These are phyloP conservation scores for Chaunax sp. DNA, from an alignment of 2,797 vertebrate genomes.

Conservation along the genomic window DNA sequence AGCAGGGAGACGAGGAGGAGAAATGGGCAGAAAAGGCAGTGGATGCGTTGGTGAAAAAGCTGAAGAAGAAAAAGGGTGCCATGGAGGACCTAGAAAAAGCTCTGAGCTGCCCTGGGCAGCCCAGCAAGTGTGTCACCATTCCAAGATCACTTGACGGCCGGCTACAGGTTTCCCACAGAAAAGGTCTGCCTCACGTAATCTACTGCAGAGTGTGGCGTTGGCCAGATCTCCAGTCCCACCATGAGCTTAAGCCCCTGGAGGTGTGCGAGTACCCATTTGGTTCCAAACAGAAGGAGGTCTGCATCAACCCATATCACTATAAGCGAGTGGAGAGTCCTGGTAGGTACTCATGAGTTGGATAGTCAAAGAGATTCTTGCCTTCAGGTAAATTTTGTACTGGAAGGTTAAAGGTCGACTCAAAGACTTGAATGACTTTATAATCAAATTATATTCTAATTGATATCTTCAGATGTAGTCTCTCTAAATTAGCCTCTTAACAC, in stretches of 20 bases:
- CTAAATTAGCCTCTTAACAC: not conserved
- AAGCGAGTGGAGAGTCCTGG: conserved; percentile 98
- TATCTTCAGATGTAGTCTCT: not conserved
- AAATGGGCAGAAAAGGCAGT: conserved; percentile 99
- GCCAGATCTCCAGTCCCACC: conserved; percentile 97
- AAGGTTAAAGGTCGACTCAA: not conserved
- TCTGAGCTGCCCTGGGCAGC: conserved; percentile 95
- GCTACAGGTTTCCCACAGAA: conserved; percentile 96
- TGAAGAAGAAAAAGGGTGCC: conserved; percentile 98
- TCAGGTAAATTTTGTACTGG: not conserved
- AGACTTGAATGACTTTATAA: not conserved
- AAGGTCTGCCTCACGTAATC: conserved; percentile 96
- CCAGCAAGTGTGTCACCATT: conserved; percentile 98
- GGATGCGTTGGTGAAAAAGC: conserved; percentile 97
- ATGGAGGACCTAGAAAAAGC: conserved; percentile 99
- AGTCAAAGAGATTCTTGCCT: not conserved
- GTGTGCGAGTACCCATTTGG: conserved; percentile 98
- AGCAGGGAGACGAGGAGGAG: conserved; percentile 98
- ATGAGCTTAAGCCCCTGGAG: conserved; percentile 97
- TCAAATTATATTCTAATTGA: not conserved
- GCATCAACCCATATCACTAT: conserved; percentile 99
- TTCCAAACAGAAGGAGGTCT: conserved; percentile 99
- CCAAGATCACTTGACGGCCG: conserved; percentile 95
- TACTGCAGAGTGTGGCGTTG: conserved; percentile 99
- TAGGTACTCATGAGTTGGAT: conserved; percentile 71